A percentile compares a stretch with the other conserved stretches of the same genome.
Evolutionary conservation across 2,113 vertebrate genomes (phyloP).

Genomic region (Gavialis gangeticus): DNA sequence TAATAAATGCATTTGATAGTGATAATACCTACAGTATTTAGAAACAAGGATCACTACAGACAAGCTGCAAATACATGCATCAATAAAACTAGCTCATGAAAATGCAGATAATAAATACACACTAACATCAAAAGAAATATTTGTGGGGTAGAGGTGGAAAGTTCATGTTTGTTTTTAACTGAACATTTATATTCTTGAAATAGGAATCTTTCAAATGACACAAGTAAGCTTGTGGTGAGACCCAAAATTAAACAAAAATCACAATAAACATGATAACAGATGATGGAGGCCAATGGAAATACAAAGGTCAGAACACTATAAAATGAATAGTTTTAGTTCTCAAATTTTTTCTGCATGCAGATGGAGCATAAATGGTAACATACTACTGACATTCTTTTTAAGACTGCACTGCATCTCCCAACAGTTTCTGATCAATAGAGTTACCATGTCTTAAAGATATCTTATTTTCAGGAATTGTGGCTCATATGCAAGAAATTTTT

Average conservation of each 20-base stretch:
- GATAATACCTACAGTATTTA: background rate
- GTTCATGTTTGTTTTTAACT: background rate
- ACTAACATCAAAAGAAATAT: background rate
- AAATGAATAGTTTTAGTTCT: background rate
- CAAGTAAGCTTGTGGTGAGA: background rate
- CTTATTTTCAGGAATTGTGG: background rate
- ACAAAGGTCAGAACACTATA: background rate
- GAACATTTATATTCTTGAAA: background rate
- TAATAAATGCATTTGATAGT: background rate
- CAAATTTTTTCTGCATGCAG: background rate
- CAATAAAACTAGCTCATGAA: background rate
- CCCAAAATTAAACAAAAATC: background rate
- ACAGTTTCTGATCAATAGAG: background rate
- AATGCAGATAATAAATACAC: background rate
- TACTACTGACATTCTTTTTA: background rate
- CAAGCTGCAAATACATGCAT: background rate
- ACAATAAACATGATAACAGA: background rate
- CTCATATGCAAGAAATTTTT: background rate
- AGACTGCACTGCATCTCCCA: background rate
- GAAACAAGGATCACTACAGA: background rate
- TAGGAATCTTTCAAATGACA: background rate
- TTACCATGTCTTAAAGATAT: background rate
- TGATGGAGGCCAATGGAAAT: background rate
- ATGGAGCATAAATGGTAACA: fast-evolving
- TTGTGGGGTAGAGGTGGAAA: background rate